Conservation (phyloP, 2,113 vertebrate species). For the Paedocypris sp. region DNA sequence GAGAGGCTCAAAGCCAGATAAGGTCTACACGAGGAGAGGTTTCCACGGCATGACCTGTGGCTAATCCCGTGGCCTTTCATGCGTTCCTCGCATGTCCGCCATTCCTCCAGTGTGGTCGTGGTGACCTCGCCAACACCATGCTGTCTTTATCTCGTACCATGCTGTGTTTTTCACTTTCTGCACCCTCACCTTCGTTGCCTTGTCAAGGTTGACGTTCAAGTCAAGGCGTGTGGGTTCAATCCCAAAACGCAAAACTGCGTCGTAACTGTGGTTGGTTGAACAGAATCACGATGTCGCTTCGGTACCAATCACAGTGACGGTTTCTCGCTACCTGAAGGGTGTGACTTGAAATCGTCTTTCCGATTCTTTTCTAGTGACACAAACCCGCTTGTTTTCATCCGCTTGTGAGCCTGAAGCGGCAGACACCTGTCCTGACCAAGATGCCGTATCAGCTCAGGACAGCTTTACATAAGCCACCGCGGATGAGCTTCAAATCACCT, state of each 20-base stretch:
- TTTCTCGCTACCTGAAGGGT: too few species aligned
- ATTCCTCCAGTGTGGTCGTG: constrained; percentile 14
- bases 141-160: too few species aligned
- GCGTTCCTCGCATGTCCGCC: constrained; percentile 3
- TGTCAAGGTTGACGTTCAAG: too few species aligned
- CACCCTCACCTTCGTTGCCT: too few species aligned
- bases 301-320: too few species aligned
- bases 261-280: too few species aligned
- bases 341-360: too few species aligned
- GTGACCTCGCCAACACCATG: constrained; percentile 13
- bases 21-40: constrained; percentile 17
- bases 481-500: constrained; percentile 82
- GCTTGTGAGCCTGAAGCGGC: constrained; percentile 44
- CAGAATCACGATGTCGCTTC: too few species aligned
- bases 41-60: neutral
- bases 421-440: constrained; percentile 48
- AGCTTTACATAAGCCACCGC: constrained; percentile 60
- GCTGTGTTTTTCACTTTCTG: too few species aligned
- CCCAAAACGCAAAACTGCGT: too few species aligned
- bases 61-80: constrained; percentile 8
- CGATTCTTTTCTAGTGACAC: too few species aligned
- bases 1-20: neutral
- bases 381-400: constrained; percentile 36
- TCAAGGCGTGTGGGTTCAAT: too few species aligned
- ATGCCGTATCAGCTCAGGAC: constrained; percentile 57